These are phyloP conservation scores for Drosophila oshimai DNA, from an alignment of 1,140 invertebrate genomes.

Conservation along the genomic window DNA sequence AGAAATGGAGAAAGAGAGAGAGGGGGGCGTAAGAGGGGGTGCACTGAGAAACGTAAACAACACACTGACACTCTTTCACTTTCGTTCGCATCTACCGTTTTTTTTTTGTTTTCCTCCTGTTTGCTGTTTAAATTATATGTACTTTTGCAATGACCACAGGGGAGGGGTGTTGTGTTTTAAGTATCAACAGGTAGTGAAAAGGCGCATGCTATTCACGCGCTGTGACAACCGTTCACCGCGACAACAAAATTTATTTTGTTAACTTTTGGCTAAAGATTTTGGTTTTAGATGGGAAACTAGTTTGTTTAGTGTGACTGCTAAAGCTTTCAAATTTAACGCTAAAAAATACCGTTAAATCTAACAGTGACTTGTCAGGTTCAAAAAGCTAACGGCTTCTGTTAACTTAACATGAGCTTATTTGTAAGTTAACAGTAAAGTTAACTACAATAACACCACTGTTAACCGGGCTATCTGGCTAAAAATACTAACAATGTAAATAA, in stretches of 20 bases:
- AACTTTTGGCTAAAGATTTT: too few species aligned
- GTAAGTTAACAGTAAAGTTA: too few species aligned
- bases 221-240: slow-evolving; percentile 30
- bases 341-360: neutral
- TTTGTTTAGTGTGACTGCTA: neutral
- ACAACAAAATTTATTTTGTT: slow-evolving; percentile 20
- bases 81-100: slow-evolving; percentile 21
- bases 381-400: too few species aligned
- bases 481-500: too few species aligned
- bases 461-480: too few species aligned
- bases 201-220: slow-evolving; percentile 14
- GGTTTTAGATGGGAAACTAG: neutral
- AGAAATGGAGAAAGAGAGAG: slow-evolving; percentile 13
- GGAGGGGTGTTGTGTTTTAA: neutral
- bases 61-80: slow-evolving; percentile 42
- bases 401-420: too few species aligned
- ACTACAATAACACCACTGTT: too few species aligned
- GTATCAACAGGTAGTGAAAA: slow-evolving; percentile 1
- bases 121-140: slow-evolving; percentile 30
- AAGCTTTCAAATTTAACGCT: neutral
- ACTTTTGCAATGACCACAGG: slow-evolving; percentile 4
- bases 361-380: too few species aligned
- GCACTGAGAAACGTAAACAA: slow-evolving; percentile 33
- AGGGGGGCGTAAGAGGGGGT: slow-evolving; percentile 7
- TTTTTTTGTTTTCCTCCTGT: slow-evolving; percentile 31